phyloP scores from a whole-genome alignment of 2,113 vertebrate genomes.

The Odontophorus gujanensis region DNA sequence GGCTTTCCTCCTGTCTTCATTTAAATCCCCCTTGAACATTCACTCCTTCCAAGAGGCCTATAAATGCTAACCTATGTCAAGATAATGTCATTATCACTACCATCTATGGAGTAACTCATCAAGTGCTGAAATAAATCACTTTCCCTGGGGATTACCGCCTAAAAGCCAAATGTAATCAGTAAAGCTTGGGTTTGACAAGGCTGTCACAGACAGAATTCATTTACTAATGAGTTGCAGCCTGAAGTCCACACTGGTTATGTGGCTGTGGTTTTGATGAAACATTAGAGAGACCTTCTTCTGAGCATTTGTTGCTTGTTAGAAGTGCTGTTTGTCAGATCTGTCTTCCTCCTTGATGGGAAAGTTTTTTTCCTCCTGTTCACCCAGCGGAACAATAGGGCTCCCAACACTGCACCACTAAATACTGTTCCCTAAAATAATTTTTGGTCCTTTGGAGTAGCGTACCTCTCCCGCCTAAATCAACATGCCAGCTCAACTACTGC shows the following conservation, averaged over 20 bases:
- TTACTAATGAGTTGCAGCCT: conserved; percentile 61
- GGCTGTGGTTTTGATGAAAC: conserved; percentile 9
- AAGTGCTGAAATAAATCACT: conserved; percentile 64
- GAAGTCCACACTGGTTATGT: conserved; percentile 25
- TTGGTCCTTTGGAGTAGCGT: background rate
- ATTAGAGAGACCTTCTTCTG: background rate
- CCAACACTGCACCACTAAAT: background rate
- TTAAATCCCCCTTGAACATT: conserved; percentile 14
- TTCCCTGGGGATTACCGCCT: conserved; percentile 58
- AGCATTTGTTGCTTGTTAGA: background rate
- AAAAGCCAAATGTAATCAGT: conserved; percentile 65
- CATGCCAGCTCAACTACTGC: background rate
- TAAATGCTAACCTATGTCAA: conserved; percentile 63
- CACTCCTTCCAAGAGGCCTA: conserved; percentile 38
- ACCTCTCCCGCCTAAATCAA: background rate
- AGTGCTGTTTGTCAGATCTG: background rate
- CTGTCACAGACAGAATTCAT: conserved; percentile 61
- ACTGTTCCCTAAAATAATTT: background rate
- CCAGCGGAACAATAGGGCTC: background rate
- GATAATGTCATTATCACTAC: conserved; percentile 58
- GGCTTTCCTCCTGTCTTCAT: conserved; percentile 13
- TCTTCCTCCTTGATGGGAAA: background rate
- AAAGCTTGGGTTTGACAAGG: conserved; percentile 57
- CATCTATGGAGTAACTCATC: conserved; percentile 53
- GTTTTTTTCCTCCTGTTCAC: background rate